Evolutionary conservation across 2,888 invertebrate genomes (phyloP).

Genomic region (Cacoxenus indagator): DNA sequence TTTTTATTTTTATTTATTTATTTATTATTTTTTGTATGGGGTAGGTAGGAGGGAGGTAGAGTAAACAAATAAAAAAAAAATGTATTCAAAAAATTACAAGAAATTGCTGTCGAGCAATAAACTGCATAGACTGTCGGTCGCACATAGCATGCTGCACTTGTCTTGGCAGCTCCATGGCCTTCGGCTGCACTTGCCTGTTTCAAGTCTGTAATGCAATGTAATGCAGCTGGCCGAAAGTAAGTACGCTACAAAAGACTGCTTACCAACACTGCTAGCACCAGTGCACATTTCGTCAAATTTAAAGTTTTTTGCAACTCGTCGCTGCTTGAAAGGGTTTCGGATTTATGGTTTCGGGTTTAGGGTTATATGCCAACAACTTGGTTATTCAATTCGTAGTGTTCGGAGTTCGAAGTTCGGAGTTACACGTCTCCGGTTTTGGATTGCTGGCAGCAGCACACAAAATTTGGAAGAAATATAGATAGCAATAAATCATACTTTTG

Average conservation of each 20-base stretch:
- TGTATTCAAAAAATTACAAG: neutral
- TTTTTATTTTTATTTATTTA: no score
- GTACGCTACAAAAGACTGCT: neutral
- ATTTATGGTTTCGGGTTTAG: no score
- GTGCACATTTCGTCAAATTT: neutral
- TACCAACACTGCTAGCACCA: neutral
- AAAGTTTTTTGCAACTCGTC: neutral
- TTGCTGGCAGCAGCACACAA: neutral
- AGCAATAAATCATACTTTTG: conserved; percentile 67
- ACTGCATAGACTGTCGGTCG: neutral
- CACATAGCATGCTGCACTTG: neutral
- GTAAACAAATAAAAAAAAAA: conserved; percentile 24
- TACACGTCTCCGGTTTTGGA: no score
- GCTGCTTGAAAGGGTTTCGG: neutral
- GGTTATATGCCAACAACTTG: no score
- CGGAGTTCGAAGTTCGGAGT: neutral
- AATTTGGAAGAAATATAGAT: conserved; percentile 24
- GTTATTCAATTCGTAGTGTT: neutral
- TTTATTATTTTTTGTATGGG: no score
- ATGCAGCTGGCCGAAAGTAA: no score
- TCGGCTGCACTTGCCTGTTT: no score
- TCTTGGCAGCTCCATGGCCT: no score
- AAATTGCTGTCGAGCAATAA: conserved; percentile 20
- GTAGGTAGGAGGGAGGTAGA: no score
- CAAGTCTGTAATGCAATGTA: no score